These are phyloP conservation scores for Etheostoma spectabile DNA, from an alignment of 2,113 vertebrate species.

Conservation along the genomic window DNA sequence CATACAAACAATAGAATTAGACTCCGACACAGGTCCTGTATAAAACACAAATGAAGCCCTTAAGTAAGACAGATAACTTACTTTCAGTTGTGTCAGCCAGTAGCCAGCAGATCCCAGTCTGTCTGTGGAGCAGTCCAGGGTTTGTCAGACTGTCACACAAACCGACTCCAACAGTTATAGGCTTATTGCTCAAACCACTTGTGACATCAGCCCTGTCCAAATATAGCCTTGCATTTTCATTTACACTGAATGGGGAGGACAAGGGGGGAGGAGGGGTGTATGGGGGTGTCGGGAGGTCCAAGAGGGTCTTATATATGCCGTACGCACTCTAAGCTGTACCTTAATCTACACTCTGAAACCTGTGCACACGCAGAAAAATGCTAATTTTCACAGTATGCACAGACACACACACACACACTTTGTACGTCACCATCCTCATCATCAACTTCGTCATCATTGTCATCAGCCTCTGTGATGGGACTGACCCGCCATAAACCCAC, in stretches of 20 bases:
- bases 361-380: conserved; percentile 1
- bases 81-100: conserved; percentile 53
- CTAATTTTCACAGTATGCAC: conserved; percentile 17
- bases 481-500: conserved; percentile 55
- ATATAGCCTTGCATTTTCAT: conserved; percentile 82
- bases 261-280: conserved; percentile 2
- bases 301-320: conserved; percentile 49
- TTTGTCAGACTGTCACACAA: conserved; percentile 72
- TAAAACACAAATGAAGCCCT: background rate
- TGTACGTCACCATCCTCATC: conserved; percentile 68
- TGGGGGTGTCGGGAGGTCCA: conserved; percentile 16
- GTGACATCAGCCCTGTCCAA: conserved; percentile 86
- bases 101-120: conserved; percentile 60
- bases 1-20: background rate
- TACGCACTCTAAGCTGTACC: conserved; percentile 7
- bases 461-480: conserved; percentile 50
- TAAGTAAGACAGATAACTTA: conserved; percentile 59
- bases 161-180: conserved; percentile 80
- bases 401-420: too few relatives aligned
- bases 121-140: conserved; percentile 60
- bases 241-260: conserved; percentile 37
- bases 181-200: conserved; percentile 77
- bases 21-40: background rate
- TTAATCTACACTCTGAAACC: conserved; percentile 21
- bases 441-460: conserved; percentile 70